These are phyloP conservation scores for Perognathus longimembris DNA, from an alignment of 2,113 vertebrate genomes.

Conservation along the genomic window DNA sequence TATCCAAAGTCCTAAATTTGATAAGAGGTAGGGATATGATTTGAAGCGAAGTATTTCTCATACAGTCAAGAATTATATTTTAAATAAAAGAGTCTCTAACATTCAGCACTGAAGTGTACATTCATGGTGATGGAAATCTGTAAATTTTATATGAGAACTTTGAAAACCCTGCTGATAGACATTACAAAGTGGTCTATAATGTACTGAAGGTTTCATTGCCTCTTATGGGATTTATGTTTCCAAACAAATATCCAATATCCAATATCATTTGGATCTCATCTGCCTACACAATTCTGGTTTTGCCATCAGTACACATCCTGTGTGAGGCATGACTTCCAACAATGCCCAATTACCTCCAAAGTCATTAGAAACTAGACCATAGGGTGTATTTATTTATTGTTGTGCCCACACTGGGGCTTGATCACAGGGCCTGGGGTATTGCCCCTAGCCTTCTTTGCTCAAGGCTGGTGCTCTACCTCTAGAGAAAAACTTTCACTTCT, in stretches of 20 bases:
- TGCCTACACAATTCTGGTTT: conserved; percentile 6
- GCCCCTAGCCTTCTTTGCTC: too few species aligned
- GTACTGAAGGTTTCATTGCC: not conserved
- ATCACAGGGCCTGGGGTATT: too few species aligned
- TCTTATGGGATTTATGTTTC: not conserved
- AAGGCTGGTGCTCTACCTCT: too few species aligned
- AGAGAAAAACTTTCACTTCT: too few species aligned
- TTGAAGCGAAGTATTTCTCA: conserved; percentile 18
- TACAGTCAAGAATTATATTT: not conserved
- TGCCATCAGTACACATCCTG: not conserved
- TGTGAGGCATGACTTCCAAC: not conserved
- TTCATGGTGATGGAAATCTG: not conserved
- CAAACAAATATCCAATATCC: not conserved
- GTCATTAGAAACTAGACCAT: not conserved
- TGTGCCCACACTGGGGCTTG: too few species aligned
- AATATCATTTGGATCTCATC: not conserved
- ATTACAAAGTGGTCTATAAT: not conserved
- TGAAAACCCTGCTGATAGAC: not conserved
- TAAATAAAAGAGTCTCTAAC: not conserved
- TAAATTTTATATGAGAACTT: not conserved
- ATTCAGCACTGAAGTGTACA: not conserved
- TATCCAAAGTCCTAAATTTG: not conserved
- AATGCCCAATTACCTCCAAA: not conserved
- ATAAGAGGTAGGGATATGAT: not conserved
- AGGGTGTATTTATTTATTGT: too few species aligned